phyloP scores from a whole-genome alignment of 2,888 invertebrate genomes.

The Ptycholaimellus sp. region DNA sequence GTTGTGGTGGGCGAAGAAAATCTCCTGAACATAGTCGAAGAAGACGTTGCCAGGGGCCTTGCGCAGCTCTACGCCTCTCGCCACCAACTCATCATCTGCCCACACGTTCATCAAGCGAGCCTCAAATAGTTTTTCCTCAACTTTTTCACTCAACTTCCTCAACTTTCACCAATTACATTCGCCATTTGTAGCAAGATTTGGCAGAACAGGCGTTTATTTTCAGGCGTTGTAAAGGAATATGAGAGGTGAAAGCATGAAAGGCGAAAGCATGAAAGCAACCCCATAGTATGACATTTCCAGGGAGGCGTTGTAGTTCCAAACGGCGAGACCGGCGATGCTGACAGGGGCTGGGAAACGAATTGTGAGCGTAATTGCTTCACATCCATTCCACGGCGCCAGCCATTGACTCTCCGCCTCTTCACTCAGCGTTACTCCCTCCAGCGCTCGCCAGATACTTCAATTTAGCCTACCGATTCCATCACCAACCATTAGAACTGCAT shows the following conservation, averaged over 20 bases:
- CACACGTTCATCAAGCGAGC: constrained; percentile 25
- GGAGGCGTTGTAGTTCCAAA: constrained; percentile 60
- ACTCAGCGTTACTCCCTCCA: too few species aligned
- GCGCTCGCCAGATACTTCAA: too few species aligned
- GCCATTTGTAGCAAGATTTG: too few species aligned
- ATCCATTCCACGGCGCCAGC: background rate
- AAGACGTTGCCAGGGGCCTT: constrained; percentile 49
- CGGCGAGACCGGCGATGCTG: constrained; percentile 33
- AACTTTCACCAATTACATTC: too few species aligned
- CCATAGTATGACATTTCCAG: constrained; percentile 38
- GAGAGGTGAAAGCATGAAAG: too few species aligned
- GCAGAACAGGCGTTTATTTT: too few species aligned
- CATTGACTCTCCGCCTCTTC: background rate
- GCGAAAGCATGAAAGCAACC: too few species aligned
- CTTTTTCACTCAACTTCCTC: too few species aligned
- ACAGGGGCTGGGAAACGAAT: constrained; percentile 10
- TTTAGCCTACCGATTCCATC: too few species aligned
- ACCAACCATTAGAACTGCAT: too few species aligned
- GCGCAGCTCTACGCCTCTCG: constrained; percentile 36
- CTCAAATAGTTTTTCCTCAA: constrained; percentile 15
- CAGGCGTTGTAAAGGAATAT: too few species aligned
- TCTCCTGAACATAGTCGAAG: constrained; percentile 51
- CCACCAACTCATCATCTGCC: constrained; percentile 26
- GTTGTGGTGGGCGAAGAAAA: constrained; percentile 24
- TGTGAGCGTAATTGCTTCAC: constrained; percentile 11